Evolutionary conservation across 2,888 invertebrate species (phyloP).

Genomic region (Cephus pygmeus): DNA sequence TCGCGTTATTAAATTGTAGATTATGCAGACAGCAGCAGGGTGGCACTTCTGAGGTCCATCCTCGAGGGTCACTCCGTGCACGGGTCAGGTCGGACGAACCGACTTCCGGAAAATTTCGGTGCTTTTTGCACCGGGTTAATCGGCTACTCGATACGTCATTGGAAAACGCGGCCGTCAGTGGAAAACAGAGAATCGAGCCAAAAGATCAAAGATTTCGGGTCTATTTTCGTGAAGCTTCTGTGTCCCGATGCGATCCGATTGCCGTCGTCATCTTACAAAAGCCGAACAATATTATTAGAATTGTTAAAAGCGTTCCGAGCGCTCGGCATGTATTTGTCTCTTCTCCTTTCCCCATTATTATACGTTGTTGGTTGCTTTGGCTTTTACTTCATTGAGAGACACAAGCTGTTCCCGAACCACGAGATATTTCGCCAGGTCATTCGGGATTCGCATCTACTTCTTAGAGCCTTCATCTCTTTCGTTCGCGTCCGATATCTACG

Average conservation of each 20-base stretch:
- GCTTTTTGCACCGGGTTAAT: neutral
- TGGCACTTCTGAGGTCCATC: neutral
- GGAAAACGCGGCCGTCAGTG: constrained; percentile 13
- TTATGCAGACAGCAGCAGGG: constrained; percentile 47
- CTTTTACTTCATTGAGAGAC: too few relatives aligned
- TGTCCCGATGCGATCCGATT: constrained; percentile 48
- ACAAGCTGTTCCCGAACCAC: too few relatives aligned
- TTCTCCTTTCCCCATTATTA: too few relatives aligned
- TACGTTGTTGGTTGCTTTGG: too few relatives aligned
- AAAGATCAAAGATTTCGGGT: constrained; percentile 54
- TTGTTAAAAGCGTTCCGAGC: constrained; percentile 19
- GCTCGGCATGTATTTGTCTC: too few relatives aligned
- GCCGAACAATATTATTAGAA: constrained; percentile 59
- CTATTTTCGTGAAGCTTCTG: constrained; percentile 47
- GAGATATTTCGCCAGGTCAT: too few relatives aligned
- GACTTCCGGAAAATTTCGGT: too few relatives aligned
- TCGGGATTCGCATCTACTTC: constrained; percentile 4
- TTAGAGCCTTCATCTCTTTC: neutral
- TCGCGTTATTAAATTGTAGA: constrained; percentile 62
- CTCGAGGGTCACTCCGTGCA: too few relatives aligned
- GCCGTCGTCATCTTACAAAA: constrained; percentile 53
- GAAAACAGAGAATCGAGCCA: constrained; percentile 44
- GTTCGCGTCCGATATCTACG: too few relatives aligned
- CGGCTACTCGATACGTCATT: neutral
- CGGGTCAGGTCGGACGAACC: too few relatives aligned